Evolutionary conservation across 1,140 invertebrate species (phyloP), one percentile per base, ranked within the genome.

Genomic region (Euschistus heros): DNA sequence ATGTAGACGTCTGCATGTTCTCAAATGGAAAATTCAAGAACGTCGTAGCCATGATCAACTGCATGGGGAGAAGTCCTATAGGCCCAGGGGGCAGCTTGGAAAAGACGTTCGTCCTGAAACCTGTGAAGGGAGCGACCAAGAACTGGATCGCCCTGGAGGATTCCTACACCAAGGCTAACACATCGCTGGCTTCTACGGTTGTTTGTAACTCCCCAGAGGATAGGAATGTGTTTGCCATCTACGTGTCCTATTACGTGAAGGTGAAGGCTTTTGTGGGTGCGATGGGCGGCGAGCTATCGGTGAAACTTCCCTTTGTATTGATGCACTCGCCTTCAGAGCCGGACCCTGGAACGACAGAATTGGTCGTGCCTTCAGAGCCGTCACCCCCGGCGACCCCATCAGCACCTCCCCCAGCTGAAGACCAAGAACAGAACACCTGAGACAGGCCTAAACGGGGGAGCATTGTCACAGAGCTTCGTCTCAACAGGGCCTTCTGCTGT

Each of bases 1-100:
- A 96, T 76, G 95, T 98, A 5, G 96, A 98, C 74, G 97, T 99
- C 0, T 97, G 95, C 76, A 94, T 99, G 84, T 99, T 98, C 77
- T 96, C 93, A 63, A 97, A 96, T 70, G 96, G 96, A 0, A 97
- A 97, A 77, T 99, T 99, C 78, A 98, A 98, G 77, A 98, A 97
- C 75, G 86, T 94, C 1, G 95, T 99, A 0, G 95, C 95, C 0
- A 80, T 89, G 61, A 78, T 93, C 22, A 91, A 91, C 68, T 85
- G 83, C 17, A 81, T 81, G 26, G 81, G 83, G 8, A 82, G 81
- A 15, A 85, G 84, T 64, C 85, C 86, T 0, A 78, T 90, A 0
- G 74, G 79, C 4, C 82, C 86, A 0, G 71, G 71, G 0, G 76
- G 47, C 14, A 30, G 10, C 20, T 73, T 88, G 2, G 81, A 79